Conservation (phyloP, 2,888 invertebrate genomes). For the Sclerodermus sp. region DNA sequence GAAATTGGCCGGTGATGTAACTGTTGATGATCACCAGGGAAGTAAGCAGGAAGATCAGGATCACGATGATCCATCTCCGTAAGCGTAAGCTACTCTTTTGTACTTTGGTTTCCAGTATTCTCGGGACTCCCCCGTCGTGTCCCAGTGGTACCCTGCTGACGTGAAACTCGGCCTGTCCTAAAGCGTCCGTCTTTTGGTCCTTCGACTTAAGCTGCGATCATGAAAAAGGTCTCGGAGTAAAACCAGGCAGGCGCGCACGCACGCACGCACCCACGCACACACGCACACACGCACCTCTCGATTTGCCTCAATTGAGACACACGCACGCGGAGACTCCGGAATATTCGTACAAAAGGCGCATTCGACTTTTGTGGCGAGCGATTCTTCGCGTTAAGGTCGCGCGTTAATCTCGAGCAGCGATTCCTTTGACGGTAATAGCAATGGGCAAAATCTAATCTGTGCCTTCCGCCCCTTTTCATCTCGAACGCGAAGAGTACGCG, state of each 20-base stretch:
- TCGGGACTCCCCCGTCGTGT: constrained; percentile 15
- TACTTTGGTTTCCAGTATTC: constrained; percentile 15
- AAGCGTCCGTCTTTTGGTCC: background rate
- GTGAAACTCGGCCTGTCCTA: constrained; percentile 29
- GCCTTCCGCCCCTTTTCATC: background rate
- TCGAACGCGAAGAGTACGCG: background rate
- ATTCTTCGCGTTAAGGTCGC: too few species aligned
- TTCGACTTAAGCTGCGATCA: background rate
- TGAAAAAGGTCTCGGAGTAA: too few species aligned
- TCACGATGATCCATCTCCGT: constrained; percentile 44
- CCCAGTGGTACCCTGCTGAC: constrained; percentile 23
- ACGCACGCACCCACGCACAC: too few species aligned
- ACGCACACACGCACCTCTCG: too few species aligned
- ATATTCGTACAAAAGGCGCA: too few species aligned
- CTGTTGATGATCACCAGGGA: constrained; percentile 45
- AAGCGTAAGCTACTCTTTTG: constrained; percentile 32
- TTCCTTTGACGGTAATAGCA: background rate
- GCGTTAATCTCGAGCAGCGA: too few species aligned
- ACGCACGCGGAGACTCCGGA: too few species aligned
- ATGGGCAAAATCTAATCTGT: background rate
- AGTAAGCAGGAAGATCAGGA: constrained; percentile 38
- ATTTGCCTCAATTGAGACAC: too few species aligned
- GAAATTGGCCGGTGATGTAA: constrained; percentile 41
- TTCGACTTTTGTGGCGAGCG: too few species aligned
- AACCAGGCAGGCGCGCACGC: too few species aligned